phyloP scores from a whole-genome alignment of 2,797 vertebrate genomes.

The Myotis planiceps region DNA sequence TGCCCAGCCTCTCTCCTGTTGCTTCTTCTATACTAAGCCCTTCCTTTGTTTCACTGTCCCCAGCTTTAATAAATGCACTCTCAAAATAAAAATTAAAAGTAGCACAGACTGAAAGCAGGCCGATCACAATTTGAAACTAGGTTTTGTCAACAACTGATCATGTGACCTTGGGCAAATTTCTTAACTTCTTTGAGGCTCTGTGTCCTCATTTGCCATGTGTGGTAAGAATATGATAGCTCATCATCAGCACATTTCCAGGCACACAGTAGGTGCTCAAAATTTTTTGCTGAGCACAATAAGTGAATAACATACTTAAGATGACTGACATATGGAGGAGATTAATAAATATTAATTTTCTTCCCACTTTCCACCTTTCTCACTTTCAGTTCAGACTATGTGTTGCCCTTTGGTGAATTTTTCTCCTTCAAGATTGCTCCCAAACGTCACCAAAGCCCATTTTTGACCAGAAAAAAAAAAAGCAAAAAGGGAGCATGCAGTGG shows the following conservation, averaged over 20 bases:
- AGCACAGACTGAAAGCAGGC: background rate
- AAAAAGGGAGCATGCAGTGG: background rate
- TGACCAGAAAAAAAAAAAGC: conserved; percentile 9
- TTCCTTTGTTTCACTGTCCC: background rate
- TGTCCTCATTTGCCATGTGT: conserved; percentile 38
- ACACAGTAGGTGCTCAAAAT: background rate
- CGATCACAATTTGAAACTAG: conserved; percentile 26
- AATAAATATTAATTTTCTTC: background rate
- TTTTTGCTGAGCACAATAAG: background rate
- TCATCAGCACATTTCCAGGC: background rate
- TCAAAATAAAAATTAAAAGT: background rate
- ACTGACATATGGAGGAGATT: background rate
- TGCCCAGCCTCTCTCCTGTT: background rate
- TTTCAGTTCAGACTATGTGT: background rate
- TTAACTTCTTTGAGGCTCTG: conserved; percentile 43
- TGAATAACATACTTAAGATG: background rate
- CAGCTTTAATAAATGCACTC: background rate
- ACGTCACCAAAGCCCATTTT: conserved; percentile 57
- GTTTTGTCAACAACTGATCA: conserved; percentile 5
- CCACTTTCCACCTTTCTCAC: background rate
- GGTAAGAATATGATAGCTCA: background rate
- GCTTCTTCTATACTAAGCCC: background rate
- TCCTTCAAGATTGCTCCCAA: background rate
- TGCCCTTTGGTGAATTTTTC: conserved; percentile 4
- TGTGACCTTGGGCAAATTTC: conserved; percentile 43